A percentile compares a stretch with the other conserved stretches of the same genome.
Evolutionary conservation across 1,140 invertebrate genomes (phyloP).

Genomic region (Nephila pilipes): DNA sequence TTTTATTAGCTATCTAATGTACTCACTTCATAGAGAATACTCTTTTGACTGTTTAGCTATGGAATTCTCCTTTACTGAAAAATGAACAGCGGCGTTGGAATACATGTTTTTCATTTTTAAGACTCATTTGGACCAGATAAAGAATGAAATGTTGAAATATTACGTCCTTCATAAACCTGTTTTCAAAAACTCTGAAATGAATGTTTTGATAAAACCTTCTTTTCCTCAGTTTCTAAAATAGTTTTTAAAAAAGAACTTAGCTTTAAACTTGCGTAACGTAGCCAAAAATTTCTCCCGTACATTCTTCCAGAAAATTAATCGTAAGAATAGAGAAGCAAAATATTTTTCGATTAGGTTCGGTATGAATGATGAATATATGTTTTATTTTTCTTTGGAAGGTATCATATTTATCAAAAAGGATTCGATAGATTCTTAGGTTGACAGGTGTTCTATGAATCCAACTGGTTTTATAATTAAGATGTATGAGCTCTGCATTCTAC

Average conservation of each 20-base stretch:
- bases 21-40: not conserved
- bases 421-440: too few relatives aligned
- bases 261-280: not conserved
- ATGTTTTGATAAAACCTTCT: not conserved
- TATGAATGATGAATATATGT: not conserved
- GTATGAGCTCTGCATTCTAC: too few relatives aligned
- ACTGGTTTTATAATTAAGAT: too few relatives aligned
- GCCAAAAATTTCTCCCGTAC: not conserved
- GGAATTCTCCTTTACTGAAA: not conserved
- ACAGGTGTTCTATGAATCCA: too few relatives aligned
- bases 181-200: not conserved
- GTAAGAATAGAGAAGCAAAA: not conserved
- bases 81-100: not conserved
- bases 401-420: too few relatives aligned
- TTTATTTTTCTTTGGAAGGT: not conserved
- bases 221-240: not conserved
- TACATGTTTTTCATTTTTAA: not conserved
- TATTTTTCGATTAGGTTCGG: not conserved
- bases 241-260: not conserved
- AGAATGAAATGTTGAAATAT: not conserved
- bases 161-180: not conserved
- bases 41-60: not conserved
- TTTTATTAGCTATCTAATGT: constrained; percentile 1
- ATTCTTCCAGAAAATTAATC: not conserved
- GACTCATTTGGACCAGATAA: not conserved